Conservation (phyloP, 2,888 invertebrate species). For the Melanostoma mellinum region DNA sequence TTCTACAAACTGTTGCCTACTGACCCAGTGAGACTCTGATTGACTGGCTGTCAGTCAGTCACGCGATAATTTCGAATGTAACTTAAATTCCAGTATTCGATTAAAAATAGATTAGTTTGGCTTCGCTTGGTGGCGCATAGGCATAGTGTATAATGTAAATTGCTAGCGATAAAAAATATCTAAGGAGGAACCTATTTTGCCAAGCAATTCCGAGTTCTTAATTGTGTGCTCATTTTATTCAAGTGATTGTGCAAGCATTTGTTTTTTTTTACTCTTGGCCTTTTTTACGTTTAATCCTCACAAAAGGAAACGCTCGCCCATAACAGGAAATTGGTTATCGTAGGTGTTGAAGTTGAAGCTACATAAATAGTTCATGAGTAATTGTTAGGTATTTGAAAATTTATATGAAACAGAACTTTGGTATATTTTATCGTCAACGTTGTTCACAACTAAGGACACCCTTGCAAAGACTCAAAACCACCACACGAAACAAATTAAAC, state of each 20-base stretch:
- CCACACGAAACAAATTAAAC: too few species aligned
- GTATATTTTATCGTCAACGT: too few species aligned
- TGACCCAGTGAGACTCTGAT: slow-evolving; percentile 56
- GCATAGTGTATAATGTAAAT: slow-evolving; percentile 18
- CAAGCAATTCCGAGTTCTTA: slow-evolving; percentile 55
- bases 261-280: slow-evolving; percentile 4
- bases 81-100: slow-evolving; percentile 56
- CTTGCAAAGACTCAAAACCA: too few species aligned
- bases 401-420: too few species aligned
- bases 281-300: neutral
- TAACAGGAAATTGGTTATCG: too few species aligned
- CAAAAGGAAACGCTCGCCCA: neutral
- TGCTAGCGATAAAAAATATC: slow-evolving; percentile 36
- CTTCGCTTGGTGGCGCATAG: slow-evolving; percentile 48
- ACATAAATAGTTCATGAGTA: too few species aligned
- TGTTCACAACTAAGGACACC: too few species aligned
- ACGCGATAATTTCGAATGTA: slow-evolving; percentile 65
- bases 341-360: too few species aligned
- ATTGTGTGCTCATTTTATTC: slow-evolving; percentile 34
- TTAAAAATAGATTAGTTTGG: slow-evolving; percentile 69
- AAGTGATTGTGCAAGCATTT: slow-evolving; percentile 40
- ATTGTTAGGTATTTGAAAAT: too few species aligned
- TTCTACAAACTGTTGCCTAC: slow-evolving; percentile 37
- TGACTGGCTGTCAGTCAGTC: slow-evolving; percentile 48
- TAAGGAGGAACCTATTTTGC: slow-evolving; percentile 53